phyloP scores from a whole-genome alignment of 2,888 invertebrate species.

The Cataglyphis rosenhaueri region DNA sequence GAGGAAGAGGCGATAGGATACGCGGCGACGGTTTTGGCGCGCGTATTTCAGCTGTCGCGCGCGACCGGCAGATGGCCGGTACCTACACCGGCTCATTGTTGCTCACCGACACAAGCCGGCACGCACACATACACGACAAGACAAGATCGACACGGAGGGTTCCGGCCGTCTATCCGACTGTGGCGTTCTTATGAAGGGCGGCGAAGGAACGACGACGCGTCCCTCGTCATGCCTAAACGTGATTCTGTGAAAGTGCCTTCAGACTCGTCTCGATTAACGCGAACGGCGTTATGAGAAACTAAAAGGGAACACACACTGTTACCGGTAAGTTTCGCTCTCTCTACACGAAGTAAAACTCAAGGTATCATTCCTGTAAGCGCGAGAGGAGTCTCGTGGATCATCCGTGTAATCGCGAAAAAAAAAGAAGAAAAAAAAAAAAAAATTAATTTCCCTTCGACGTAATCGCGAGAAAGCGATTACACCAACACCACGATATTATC shows the following conservation, averaged over 20 bases:
- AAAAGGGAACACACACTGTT: no score
- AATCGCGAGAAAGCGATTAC: background rate
- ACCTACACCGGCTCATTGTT: conserved; percentile 75
- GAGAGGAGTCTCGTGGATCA: no score
- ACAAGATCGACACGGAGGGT: conserved; percentile 27
- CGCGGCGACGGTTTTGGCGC: conserved; percentile 82
- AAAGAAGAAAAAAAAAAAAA: background rate
- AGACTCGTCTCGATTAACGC: background rate
- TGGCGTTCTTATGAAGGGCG: conserved; percentile 34
- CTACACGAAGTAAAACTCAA: no score
- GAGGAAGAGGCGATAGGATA: conserved; percentile 73
- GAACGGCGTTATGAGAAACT: background rate
- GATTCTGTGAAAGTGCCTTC: conserved; percentile 31
- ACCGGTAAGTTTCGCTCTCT: conserved; percentile 21
- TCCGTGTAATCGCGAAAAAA: background rate
- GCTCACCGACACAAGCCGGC: conserved; percentile 63
- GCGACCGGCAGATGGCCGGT: conserved; percentile 84
- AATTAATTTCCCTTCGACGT: background rate
- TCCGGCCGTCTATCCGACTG: conserved; percentile 22
- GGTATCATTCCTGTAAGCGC: no score
- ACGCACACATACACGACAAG: conserved; percentile 63
- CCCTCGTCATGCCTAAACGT: conserved; percentile 1
- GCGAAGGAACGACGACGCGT: conserved; percentile 9
- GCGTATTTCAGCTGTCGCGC: conserved; percentile 77
- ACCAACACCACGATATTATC: background rate